phyloP scores from a whole-genome alignment of 2,113 vertebrate genomes.

The Sander vitreus region DNA sequence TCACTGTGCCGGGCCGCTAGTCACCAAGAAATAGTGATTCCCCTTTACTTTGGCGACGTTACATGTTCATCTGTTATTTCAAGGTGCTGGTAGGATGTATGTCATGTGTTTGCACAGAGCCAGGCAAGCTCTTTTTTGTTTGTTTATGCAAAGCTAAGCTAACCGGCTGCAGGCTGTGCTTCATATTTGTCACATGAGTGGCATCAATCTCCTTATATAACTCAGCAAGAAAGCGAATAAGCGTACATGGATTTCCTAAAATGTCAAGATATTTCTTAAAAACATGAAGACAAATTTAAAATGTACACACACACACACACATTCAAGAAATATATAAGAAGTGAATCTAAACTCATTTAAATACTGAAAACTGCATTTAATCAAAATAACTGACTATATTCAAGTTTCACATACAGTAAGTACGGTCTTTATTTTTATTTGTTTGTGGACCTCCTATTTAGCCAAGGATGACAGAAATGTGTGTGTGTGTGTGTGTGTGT shows the following conservation, averaged over 20 bases:
- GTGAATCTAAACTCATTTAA: not conserved
- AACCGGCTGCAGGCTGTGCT: not conserved
- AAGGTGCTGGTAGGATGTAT: no score
- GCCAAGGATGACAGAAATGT: constrained; percentile 60
- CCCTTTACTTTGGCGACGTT: no score
- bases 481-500: constrained; percentile 2
- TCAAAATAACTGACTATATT: not conserved
- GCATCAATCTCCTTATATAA: not conserved
- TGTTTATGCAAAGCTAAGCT: not conserved
- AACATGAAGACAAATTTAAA: not conserved
- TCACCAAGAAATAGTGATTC: no score
- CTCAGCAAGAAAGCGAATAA: not conserved
- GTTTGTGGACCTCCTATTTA: constrained; percentile 31
- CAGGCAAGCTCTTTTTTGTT: not conserved
- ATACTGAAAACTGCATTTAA: not conserved
- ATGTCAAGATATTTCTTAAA: not conserved
- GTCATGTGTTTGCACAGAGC: not conserved
- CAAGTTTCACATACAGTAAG: not conserved
- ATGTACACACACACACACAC: not conserved
- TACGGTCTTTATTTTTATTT: not conserved
- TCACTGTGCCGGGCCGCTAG: no score
- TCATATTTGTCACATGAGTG: not conserved
- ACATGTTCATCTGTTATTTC: no score
- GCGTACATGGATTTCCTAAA: not conserved
- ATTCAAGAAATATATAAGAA: not conserved